Percentiles rank a stretch among this genome's conserved stretches.
These are phyloP conservation scores for Papilio protenor DNA, from an alignment of 2,888 invertebrate genomes.

Conservation along the genomic window DNA sequence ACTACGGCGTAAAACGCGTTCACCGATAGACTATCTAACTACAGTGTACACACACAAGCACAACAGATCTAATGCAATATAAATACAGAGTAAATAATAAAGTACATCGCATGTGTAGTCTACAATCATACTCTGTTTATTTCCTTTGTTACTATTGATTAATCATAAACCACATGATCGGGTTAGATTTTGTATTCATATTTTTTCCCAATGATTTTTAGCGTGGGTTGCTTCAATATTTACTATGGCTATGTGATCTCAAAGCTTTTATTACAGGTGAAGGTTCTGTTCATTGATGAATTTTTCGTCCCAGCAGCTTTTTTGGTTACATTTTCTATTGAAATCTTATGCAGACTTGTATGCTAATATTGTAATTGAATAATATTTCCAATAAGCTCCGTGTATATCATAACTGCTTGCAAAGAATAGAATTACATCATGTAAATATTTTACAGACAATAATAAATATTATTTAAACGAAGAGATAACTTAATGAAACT, in stretches of 20 bases:
- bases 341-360: neutral
- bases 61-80: conserved; percentile 49
- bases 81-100: conserved; percentile 31
- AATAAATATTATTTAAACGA: neutral
- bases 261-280: neutral
- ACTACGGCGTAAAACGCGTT: conserved; percentile 54
- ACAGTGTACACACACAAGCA: conserved; percentile 64
- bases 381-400: neutral
- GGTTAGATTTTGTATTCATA: conserved; percentile 30
- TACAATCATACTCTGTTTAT: conserved; percentile 55
- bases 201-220: conserved; percentile 19
- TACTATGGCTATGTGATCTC: conserved; percentile 19
- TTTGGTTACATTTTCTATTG: neutral
- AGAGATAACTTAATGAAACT: conserved; percentile 16
- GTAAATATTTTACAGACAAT: neutral
- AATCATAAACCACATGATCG: conserved; percentile 50
- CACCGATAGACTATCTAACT: conserved; percentile 67
- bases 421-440: neutral
- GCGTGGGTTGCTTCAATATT: conserved; percentile 39
- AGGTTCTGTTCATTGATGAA: neutral
- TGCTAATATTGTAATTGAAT: neutral
- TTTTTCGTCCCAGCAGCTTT: neutral
- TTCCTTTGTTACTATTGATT: conserved; percentile 64
- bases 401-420: neutral
- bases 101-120: conserved; percentile 52